These are phyloP conservation scores for Nasonia vitripennis DNA, from an alignment of 1,140 invertebrate species.

Conservation along the genomic window DNA sequence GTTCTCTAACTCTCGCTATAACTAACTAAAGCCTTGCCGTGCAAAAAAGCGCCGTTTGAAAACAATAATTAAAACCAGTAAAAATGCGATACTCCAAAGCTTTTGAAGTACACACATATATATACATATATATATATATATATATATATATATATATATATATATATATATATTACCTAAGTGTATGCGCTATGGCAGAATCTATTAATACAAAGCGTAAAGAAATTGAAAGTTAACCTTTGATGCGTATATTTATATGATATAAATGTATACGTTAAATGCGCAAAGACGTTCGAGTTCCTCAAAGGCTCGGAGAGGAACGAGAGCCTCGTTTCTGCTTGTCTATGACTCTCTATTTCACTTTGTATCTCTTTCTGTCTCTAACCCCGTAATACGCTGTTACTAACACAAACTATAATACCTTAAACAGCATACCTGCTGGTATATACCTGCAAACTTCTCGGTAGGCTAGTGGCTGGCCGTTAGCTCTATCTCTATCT, in stretches of 20 bases:
- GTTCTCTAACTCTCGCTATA: constrained; percentile 59
- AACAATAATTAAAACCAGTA: constrained; percentile 15
- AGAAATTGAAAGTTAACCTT: constrained; percentile 24
- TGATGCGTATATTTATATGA: constrained; percentile 27
- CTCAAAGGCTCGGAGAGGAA: constrained; percentile 46
- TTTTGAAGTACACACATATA: constrained; percentile 49
- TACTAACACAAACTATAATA: constrained; percentile 62
- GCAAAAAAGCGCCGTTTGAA: constrained; percentile 53
- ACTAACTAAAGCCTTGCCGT: constrained; percentile 54
- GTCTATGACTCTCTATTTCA: constrained; percentile 52
- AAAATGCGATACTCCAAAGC: constrained; percentile 41
- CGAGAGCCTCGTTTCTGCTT: constrained; percentile 56
- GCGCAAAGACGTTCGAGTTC: constrained; percentile 49
- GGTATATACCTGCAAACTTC: constrained; percentile 60
- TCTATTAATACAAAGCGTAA: constrained; percentile 30
- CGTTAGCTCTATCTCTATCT: constrained; percentile 55
- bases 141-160: constrained; percentile 2
- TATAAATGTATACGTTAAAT: constrained; percentile 19
- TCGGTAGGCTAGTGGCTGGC: constrained; percentile 63
- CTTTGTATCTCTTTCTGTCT: constrained; percentile 50
- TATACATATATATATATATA: no score
- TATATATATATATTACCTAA: constrained; percentile 56
- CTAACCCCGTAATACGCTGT: constrained; percentile 62
- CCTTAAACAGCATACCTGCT: constrained; percentile 61
- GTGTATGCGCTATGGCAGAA: constrained; percentile 54